These are phyloP conservation scores for Alexandromys fortis DNA, from an alignment of 2,113 vertebrate genomes.

Conservation along the genomic window DNA sequence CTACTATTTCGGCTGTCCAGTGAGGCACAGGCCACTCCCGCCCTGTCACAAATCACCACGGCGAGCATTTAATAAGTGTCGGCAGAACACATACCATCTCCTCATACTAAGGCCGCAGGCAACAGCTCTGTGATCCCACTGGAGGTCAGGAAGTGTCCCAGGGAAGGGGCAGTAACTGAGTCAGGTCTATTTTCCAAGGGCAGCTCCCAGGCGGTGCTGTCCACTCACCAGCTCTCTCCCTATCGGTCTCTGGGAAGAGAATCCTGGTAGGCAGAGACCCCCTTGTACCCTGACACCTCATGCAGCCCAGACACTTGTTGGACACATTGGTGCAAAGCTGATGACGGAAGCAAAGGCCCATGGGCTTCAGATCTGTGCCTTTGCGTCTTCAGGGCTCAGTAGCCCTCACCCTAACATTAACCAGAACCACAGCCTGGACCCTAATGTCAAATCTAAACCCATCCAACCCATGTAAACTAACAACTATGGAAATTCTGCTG, in stretches of 20 bases:
- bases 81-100: background rate
- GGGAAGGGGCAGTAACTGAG: background rate
- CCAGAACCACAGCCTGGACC: background rate
- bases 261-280: background rate
- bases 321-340: rapidly evolving
- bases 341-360: background rate
- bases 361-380: background rate
- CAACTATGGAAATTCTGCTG: background rate
- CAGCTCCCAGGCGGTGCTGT: rapidly evolving
- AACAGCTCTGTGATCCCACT: background rate
- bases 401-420: background rate
- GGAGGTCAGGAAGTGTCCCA: background rate
- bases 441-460: background rate
- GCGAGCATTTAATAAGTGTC: background rate
- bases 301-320: background rate
- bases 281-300: rapidly evolving
- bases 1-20: background rate
- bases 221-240: background rate
- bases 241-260: no score
- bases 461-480: background rate
- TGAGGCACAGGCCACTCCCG: background rate
- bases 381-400: background rate
- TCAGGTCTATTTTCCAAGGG: background rate
- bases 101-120: rapidly evolving
- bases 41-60: background rate